Base-by-base conservation (phyloP, 2,888 invertebrate genomes). In the Margaritifera margaritifera region DNA sequence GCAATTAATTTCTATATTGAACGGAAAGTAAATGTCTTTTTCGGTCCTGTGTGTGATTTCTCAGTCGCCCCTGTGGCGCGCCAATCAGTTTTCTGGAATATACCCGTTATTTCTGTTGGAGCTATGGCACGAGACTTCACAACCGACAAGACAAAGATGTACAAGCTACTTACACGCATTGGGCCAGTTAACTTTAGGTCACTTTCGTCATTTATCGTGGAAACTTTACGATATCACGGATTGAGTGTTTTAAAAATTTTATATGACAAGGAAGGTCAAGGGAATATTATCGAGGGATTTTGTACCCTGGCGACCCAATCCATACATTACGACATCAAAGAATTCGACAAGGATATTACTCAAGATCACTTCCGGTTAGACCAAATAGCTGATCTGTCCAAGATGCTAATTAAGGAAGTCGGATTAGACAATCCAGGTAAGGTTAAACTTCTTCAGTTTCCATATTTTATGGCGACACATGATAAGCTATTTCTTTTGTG, bases 51-150 rank as follows among this genome's bases (percentile, higher is more conserved):
- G 18, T 88, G 88, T 75, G 89, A 89, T 71, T 89, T 95, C 57
- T 95, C 96, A 0, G 89, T 96, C 81, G 96, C 96, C 85, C 96
- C 96, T 0, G 96, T 97, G 2, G 96, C 96, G 11, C 91, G 96
- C 69, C 92, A 96, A 67, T 71, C 95, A 0, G 94, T 95, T 2
- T 96, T 95, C 88, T 96, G 96, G 96, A 81, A 84, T 55, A 94
- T 94, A 0, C 96, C 96, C 0, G 94, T 96, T 80, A 95, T 96
- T 81, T 96, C 96, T 15, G 82, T 82, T 2, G 89, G 88, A 0
- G 89, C 87, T 15, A 77, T 86, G 66, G 86, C 87, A 4, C 62
- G 78, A n/a, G 88, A 85, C 51, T 89, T 89, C 66, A 64, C 66
- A 25, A 62, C 58, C 4, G 77, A 80, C 52, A 84, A 84, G 27